Percentiles rank a stretch among this genome's conserved stretches.
phyloP scores from a whole-genome alignment of 2,888 invertebrate species.

The Brachypalpus laphriformis region DNA sequence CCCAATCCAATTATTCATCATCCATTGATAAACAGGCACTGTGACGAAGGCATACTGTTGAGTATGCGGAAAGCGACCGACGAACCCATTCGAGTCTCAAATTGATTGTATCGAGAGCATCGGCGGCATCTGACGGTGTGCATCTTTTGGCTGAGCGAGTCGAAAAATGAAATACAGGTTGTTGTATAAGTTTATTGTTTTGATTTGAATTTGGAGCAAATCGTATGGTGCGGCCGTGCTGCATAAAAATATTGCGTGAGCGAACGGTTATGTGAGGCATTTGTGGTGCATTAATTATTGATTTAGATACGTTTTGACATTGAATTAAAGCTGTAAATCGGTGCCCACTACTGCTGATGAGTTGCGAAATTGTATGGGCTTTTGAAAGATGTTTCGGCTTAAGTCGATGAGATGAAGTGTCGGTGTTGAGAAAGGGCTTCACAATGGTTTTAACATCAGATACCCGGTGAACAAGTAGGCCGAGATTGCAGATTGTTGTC shows the following conservation, averaged over 20 bases:
- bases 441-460: not conserved
- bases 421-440: not conserved
- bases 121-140: not conserved
- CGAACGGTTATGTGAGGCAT: not conserved
- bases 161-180: not conserved
- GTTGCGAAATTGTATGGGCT: not conserved
- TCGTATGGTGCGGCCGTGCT: not conserved
- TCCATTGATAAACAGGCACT: constrained; percentile 14
- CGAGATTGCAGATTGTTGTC: not conserved
- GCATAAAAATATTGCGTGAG: not conserved
- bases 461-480: not conserved
- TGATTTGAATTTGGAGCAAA: constrained; percentile 4
- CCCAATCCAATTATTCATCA: constrained; percentile 26
- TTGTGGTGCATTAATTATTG: not conserved
- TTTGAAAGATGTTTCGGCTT: not conserved
- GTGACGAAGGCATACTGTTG: not conserved
- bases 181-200: constrained; percentile 11
- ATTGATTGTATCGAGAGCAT: not conserved
- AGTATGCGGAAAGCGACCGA: constrained; percentile 14
- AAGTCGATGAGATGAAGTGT: not conserved
- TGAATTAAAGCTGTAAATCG: not conserved
- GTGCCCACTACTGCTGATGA: not conserved
- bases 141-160: not conserved
- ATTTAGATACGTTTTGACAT: constrained; percentile 9
- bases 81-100: constrained; percentile 2